These are phyloP conservation scores for honey bee (Apis mellifera) DNA, from an alignment of 1,140 invertebrate species.

Conservation along the genomic window Amel_HAv3.1 CM009935.2:8907501-8908000, in stretches of 20 bases:
- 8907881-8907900: conserved; percentile 23
- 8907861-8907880: background rate
- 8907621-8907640: conserved; percentile 26
- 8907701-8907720: background rate
- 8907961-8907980: conserved; percentile 42
- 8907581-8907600: conserved; percentile 18
- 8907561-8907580: conserved; percentile 59
- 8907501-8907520: conserved; percentile 56
- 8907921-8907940: background rate
- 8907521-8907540: conserved; percentile 40
- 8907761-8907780: background rate
- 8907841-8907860: conserved; percentile 27
- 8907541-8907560: conserved; percentile 12
- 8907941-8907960: background rate
- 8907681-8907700: background rate
- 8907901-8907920: background rate
- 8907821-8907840: conserved; percentile 48
- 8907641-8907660: conserved; percentile 30
- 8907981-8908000: conserved; percentile 49
- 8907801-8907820: conserved; percentile 42
- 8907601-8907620: conserved; percentile 45
- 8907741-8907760: conserved; percentile 29
- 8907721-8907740: background rate
- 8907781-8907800: conserved; percentile 12
- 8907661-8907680: background rate